Conservation (phyloP, 1,140 invertebrate genomes). For the Pentalonia nigronervosa region DNA sequence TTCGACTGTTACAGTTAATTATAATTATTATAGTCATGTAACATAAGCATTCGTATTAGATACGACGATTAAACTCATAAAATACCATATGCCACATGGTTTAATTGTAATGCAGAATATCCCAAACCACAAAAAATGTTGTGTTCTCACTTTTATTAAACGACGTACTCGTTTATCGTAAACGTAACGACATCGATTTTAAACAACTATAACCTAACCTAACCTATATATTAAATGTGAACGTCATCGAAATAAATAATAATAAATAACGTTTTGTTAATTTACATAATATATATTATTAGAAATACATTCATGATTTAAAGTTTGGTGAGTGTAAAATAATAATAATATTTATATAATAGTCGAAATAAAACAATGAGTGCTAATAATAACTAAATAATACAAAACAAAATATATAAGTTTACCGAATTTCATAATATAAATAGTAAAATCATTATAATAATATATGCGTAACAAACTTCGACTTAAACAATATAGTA, state of each 20-base stretch:
- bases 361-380: slow-evolving; percentile 13
- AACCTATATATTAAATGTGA: neutral
- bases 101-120: neutral
- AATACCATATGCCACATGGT: neutral
- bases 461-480: slow-evolving; percentile 9
- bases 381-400: slow-evolving; percentile 30
- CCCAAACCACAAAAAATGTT: neutral
- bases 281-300: neutral
- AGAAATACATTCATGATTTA: neutral
- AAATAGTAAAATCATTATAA: slow-evolving; percentile 4
- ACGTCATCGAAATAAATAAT: neutral
- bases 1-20: neutral
- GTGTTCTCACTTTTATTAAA: neutral
- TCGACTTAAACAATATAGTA: slow-evolving; percentile 18
- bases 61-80: neutral
- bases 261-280: neutral
- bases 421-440: neutral
- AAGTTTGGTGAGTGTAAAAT: neutral
- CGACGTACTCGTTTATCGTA: no score
- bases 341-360: neutral
- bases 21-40: neutral
- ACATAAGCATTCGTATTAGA: neutral
- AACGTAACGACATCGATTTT: neutral
- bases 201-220: no score
- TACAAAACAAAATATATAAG: neutral